phyloP scores from a whole-genome alignment of 2,113 vertebrate genomes.

The Phylloscopus whistleri region DNA sequence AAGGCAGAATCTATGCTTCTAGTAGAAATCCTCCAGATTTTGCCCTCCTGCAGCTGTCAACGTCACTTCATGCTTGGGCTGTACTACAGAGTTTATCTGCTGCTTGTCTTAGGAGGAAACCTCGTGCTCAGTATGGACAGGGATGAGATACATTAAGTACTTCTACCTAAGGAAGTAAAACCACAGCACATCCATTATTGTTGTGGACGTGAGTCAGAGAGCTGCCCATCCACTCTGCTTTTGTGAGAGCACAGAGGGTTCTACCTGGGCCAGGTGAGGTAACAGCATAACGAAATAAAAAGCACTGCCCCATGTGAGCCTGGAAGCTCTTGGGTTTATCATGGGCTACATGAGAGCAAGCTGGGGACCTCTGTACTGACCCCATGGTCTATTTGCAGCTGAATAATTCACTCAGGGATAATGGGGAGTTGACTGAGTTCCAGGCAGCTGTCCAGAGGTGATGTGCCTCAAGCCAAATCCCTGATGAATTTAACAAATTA shows the following conservation, averaged over 20 bases:
- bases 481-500: neutral
- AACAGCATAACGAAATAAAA: neutral
- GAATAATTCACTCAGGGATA: neutral
- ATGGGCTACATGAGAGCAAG: neutral
- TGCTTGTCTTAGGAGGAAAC: neutral
- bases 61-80: neutral
- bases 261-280: neutral
- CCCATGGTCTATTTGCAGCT: neutral
- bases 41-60: neutral
- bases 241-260: neutral
- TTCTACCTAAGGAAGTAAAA: neutral
- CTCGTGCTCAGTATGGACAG: accelerated
- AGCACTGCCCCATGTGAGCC: neutral
- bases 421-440: neutral
- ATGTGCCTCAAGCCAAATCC: neutral
- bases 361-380: neutral
- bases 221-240: neutral
- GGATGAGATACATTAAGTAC: neutral
- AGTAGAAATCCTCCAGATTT: neutral
- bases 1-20: neutral
- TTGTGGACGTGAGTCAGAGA: neutral
- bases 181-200: neutral
- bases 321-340: neutral
- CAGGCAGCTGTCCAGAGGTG: neutral
- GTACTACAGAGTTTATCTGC: neutral